Evolutionary conservation across 2,113 vertebrate species (phyloP).

Genomic region (Scalopus aquaticus): DNA sequence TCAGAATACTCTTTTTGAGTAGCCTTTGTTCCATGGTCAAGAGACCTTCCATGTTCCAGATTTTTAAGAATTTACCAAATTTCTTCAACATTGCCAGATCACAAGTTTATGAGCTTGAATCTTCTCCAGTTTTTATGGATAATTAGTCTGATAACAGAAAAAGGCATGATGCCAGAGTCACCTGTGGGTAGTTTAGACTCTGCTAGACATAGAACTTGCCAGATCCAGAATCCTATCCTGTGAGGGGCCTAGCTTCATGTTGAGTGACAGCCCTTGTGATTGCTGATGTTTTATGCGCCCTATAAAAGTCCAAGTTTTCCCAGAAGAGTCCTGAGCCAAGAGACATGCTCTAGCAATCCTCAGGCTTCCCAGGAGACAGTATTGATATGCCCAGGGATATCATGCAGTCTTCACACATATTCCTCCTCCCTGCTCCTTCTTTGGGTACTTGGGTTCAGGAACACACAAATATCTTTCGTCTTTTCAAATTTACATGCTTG

Average conservation of each 20-base stretch:
- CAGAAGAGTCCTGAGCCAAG: not conserved
- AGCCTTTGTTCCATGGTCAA: not conserved
- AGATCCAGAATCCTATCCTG: rapidly evolving
- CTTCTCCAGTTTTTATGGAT: not conserved
- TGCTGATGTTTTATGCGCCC: not conserved
- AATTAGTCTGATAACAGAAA: not conserved
- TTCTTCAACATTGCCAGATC: not conserved
- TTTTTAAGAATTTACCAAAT: not conserved
- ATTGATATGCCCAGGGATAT: rapidly evolving
- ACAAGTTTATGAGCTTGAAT: not conserved
- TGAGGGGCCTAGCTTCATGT: not conserved
- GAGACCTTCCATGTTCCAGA: not conserved
- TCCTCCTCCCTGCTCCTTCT: not conserved
- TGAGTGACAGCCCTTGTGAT: not conserved
- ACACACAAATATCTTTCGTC: not conserved
- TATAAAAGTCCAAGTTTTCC: not conserved
- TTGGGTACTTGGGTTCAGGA: not conserved
- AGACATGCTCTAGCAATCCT: not conserved
- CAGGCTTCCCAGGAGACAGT: not conserved
- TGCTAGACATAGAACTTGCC: not conserved
- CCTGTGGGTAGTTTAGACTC: not conserved
- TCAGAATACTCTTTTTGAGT: not conserved
- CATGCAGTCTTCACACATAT: not conserved
- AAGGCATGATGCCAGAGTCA: not conserved
- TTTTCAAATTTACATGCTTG: not conserved